These are phyloP conservation scores for Sebastes glaucus DNA, from an alignment of 2,797 vertebrate species.

Conservation along the genomic window DNA sequence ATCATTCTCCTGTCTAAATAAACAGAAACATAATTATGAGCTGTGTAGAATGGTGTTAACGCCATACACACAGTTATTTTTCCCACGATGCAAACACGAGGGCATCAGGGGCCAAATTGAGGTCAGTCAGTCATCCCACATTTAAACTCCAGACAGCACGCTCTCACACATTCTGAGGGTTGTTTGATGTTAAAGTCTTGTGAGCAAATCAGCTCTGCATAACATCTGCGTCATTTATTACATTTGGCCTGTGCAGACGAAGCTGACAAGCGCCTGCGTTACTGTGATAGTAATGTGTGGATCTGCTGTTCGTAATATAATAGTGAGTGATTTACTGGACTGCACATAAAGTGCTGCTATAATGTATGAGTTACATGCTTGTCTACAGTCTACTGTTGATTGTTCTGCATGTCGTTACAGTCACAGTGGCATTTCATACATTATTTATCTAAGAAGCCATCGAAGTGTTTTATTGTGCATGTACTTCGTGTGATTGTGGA, in stretches of 20 bases:
- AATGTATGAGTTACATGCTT: background rate
- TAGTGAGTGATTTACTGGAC: background rate
- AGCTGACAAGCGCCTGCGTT: background rate
- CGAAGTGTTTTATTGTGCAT: background rate
- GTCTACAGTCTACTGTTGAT: background rate
- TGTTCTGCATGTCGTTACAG: background rate
- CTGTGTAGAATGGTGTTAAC: background rate
- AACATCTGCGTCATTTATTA: conserved; percentile 2
- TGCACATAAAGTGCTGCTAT: background rate
- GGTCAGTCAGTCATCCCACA: background rate
- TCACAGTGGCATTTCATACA: background rate
- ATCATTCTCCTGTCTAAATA: background rate
- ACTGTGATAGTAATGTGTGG: background rate
- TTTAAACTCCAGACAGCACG: conserved; percentile 5
- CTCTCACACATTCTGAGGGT: background rate
- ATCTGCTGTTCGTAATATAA: background rate
- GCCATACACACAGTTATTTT: background rate
- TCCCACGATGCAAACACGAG: background rate
- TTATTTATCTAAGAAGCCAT: background rate
- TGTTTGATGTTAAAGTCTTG: background rate
- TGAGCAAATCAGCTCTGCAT: background rate
- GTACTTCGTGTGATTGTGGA: background rate
- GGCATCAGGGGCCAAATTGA: background rate
- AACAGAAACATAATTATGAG: background rate
- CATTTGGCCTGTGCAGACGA: background rate